Evolutionary conservation across 2,113 vertebrate species (phyloP), one percentile per base, ranked within the genome.

Genomic region (Grammomys dolichurus): DNA sequence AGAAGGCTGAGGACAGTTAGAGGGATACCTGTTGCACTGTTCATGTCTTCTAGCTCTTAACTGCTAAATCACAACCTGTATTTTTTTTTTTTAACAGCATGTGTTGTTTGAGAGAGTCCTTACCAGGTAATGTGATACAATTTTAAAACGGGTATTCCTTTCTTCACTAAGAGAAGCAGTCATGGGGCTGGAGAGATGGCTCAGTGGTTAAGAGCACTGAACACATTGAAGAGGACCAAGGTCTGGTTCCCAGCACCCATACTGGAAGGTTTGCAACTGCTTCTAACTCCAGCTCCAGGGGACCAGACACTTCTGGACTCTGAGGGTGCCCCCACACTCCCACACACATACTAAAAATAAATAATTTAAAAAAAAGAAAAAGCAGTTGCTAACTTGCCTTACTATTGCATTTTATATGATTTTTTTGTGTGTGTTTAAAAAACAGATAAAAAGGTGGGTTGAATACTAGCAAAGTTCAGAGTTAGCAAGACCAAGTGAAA

Each of bases 381-480:
- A n/a, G 2, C 22, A 77, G 16, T 77, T 65, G 75, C 77, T n/a
- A 54, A 8, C 65, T 31, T 67, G 65, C 10, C 26, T 12, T 67
- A 67, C 26, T 12, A 67, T 67, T 67, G 26, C 60, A 77, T 81
- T 89, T 86, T 86, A 31, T 46, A 60, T 28, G 10, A 60, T 54
- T 80, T 31, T 75, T 78, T 24, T 73, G 89, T 84, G 48, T 94
- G 31, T 81, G 75, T 85, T 72, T 60, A 46, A 81, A 81, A 81
- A 92, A 82, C 28, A 22, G 31, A 65, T 63, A 72, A 87, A 19
- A 7, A 31, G 12, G 14, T 12, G 51, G 16, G 20, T 60, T 54
- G 90, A 65, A 85, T n/a, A 67, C 51, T 70, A 51, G 51, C 51
- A 56, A 70, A 86, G 8, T 76, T 76, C 22, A 87, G 36, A 48